Base-by-base conservation (phyloP, 2,113 vertebrate genomes). In the Festucalex cinctus region DNA sequence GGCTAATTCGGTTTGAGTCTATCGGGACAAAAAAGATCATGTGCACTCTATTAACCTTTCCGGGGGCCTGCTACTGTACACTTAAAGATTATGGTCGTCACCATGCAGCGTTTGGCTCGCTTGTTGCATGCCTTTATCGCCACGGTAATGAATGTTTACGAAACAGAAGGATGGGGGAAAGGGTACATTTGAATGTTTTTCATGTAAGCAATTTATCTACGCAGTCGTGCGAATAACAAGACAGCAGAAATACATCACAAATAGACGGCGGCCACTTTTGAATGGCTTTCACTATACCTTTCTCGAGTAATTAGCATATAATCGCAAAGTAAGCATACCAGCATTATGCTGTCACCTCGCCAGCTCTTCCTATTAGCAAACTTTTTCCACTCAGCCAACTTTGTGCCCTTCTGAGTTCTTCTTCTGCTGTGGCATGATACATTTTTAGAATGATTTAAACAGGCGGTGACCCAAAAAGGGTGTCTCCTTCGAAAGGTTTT, bases 1-100 rank as follows among this genome's bases (percentile, higher is more conserved):
- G 41, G 39, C 22, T 70, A 63, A 79, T 81, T 86, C 73, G 75
- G 43, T 69, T 56, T 66, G 60, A 81, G 58, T 85, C 73, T 74
- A 60, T 75, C 49, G 57, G 66, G 74, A 69, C 77, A 60, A 83
- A 79, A n/a, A 54, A 77, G 67, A 80, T 80, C 54, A 80, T 26
- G 56, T 83, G 74, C 74, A 75, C 82, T 83, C 82, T 57, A 84
- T 89, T 86, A 85, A 85, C 82, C 77, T 81, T 70, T 72, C 68
- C 67, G 66, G 35, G 36, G 36, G 58, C 43, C 66, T 64, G 43
- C 61, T 56, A 80, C 59, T 26, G 17, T 63, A 65, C 69, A 74
- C 61, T 66, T 80, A 69, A 61, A 71, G 77, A 76, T 82, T 83
- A 77, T 77, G 62, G 83, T 59, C 58, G 37, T 66, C 24, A 68